A percentile compares a stretch with the other conserved stretches of the same genome.
Evolutionary conservation across 2,888 invertebrate species (phyloP).

Genomic region (Argyresthia albistria): DNA sequence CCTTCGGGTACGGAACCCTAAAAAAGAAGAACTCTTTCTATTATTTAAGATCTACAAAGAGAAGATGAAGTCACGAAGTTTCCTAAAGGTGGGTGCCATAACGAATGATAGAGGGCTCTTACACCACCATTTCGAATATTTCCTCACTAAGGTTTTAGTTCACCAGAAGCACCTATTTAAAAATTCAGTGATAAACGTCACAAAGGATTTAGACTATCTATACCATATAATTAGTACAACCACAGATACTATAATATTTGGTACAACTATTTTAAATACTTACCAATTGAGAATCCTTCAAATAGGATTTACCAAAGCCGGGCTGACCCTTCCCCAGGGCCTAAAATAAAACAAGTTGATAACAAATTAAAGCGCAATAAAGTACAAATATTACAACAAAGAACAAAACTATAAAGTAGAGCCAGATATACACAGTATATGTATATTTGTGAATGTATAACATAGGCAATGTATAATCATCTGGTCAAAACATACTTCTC

Average conservation of each 20-base stretch:
- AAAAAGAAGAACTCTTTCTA: too few relatives aligned
- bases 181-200: neutral
- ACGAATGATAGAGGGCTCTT: neutral
- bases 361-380: neutral
- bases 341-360: conserved; percentile 15
- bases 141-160: neutral
- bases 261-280: conserved; percentile 17
- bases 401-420: too few relatives aligned
- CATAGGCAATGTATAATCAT: too few relatives aligned
- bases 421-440: too few relatives aligned
- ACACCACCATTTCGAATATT: neutral
- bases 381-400: too few relatives aligned
- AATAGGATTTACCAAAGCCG: conserved; percentile 37
- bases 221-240: neutral
- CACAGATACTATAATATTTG: too few relatives aligned
- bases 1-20: too few relatives aligned
- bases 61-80: too few relatives aligned
- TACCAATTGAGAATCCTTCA: conserved; percentile 39
- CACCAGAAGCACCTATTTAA: neutral
- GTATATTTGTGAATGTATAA: too few relatives aligned
- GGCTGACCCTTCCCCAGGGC: conserved; percentile 23
- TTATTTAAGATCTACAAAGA: too few relatives aligned
- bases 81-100: neutral
- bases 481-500: too few relatives aligned
- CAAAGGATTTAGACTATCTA: neutral